These are phyloP conservation scores for Muraenolepis orangiensis DNA, from an alignment of 2,797 vertebrate genomes.

Conservation along the genomic window DNA sequence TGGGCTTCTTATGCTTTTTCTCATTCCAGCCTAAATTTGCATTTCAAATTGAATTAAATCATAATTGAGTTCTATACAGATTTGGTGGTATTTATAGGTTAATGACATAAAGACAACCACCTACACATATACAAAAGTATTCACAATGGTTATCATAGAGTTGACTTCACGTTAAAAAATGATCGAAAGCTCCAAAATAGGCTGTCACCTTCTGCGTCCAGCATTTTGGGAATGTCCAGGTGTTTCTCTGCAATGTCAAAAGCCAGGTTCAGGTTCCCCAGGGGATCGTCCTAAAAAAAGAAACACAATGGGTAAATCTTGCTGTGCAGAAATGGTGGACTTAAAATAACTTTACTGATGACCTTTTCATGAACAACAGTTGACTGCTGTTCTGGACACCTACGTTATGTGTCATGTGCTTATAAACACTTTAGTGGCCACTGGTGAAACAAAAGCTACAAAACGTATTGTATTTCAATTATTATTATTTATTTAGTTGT, in stretches of 20 bases:
- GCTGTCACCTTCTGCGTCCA: slow-evolving; percentile 92
- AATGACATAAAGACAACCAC: background rate
- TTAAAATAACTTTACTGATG: slow-evolving; percentile 51
- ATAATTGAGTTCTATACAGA: background rate
- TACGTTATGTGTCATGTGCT: slow-evolving; percentile 13
- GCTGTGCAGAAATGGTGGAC: slow-evolving; percentile 46
- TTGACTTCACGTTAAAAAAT: background rate
- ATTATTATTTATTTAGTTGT: too few relatives aligned
- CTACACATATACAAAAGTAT: background rate
- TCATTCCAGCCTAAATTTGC: background rate
- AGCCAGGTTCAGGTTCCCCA: slow-evolving; percentile 96
- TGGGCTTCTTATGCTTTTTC: background rate
- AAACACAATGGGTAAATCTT: slow-evolving; percentile 52
- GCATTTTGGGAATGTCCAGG: slow-evolving; percentile 98
- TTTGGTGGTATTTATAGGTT: background rate
- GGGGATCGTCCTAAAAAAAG: slow-evolving; percentile 87
- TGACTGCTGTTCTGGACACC: slow-evolving; percentile 14
- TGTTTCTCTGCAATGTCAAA: slow-evolving; percentile 99
- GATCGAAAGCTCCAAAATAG: background rate
- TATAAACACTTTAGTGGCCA: slow-evolving; percentile 9
- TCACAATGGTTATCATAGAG: background rate
- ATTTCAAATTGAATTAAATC: background rate
- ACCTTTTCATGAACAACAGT: slow-evolving; percentile 46
- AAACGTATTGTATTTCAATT: background rate
- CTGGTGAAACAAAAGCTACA: background rate